A percentile compares a stretch with the other conserved stretches of the same genome.
Conservation (phyloP, 2,888 invertebrate species). For the Acronicta psi region DNA sequence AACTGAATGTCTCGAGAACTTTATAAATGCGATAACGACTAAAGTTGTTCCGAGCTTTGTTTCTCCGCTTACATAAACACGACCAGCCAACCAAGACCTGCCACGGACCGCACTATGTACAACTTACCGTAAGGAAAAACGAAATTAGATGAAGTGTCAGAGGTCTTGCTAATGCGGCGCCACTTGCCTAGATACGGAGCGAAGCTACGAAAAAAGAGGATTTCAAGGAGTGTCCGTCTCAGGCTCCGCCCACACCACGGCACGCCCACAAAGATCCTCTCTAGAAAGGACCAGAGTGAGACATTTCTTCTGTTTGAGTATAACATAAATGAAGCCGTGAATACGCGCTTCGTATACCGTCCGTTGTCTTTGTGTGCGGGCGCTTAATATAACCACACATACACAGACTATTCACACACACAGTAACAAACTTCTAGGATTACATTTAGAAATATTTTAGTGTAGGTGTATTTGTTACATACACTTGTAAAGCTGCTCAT, state of each 20-base stretch:
- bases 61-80: slow-evolving; percentile 84
- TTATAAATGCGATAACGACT: slow-evolving; percentile 89
- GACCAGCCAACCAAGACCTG: slow-evolving; percentile 67
- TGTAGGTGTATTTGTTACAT: slow-evolving; percentile 30
- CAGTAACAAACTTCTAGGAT: slow-evolving; percentile 21
- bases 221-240: slow-evolving; percentile 86
- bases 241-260: slow-evolving; percentile 78
- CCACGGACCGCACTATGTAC: slow-evolving; percentile 44
- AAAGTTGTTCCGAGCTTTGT: slow-evolving; percentile 86
- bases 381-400: slow-evolving; percentile 36
- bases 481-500: slow-evolving; percentile 36
- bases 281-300: slow-evolving; percentile 73
- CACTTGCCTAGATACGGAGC: slow-evolving; percentile 81
- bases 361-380: slow-evolving; percentile 45
- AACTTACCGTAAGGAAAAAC: slow-evolving; percentile 37
- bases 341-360: slow-evolving; percentile 51
- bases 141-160: slow-evolving; percentile 61
- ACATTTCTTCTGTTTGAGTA: slow-evolving; percentile 80
- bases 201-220: slow-evolving; percentile 86
- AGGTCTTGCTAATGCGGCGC: slow-evolving; percentile 75
- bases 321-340: slow-evolving; percentile 72
- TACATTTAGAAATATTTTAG: slow-evolving; percentile 40
- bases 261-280: slow-evolving; percentile 83
- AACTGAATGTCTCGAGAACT: slow-evolving; percentile 87
- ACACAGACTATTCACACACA: slow-evolving; percentile 22